phyloP scores from a whole-genome alignment of 2,113 vertebrate genomes.

The Promerops cafer region DNA sequence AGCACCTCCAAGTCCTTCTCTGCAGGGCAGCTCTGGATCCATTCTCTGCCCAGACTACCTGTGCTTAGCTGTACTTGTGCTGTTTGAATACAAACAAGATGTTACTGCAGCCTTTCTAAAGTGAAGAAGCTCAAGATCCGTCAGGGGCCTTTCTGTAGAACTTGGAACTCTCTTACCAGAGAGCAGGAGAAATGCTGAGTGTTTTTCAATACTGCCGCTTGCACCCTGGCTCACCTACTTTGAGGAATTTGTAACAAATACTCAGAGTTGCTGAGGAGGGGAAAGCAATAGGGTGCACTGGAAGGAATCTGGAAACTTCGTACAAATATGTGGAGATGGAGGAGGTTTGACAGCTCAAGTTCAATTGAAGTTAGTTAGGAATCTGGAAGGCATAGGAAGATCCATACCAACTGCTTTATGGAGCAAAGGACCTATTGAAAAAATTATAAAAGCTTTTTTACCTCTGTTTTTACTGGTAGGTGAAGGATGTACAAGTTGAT shows the following conservation, averaged over 20 bases:
- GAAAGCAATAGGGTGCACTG: not conserved
- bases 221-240: rapidly evolving
- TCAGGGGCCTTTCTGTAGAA: not conserved
- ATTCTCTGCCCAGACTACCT: not conserved
- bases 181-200: not conserved
- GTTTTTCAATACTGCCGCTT: not conserved
- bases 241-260: not conserved
- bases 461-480: not conserved
- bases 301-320: not conserved
- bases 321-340: not conserved
- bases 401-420: not conserved
- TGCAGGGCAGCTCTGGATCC: rapidly evolving
- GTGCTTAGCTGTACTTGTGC: not conserved
- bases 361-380: not conserved
- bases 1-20: not conserved
- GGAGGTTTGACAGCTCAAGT: not conserved
- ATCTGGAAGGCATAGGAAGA: not conserved
- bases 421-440: not conserved
- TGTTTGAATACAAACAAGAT: not conserved
- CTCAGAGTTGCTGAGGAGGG: not conserved
- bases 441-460: not conserved
- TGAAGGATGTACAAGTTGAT: not conserved
- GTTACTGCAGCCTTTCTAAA: not conserved
- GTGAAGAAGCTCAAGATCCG: not conserved
- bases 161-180: not conserved